Evolutionary conservation across 2,113 vertebrate species (phyloP), one percentile per base, ranked within the genome.

Genomic region (Jaculus jaculus): DNA sequence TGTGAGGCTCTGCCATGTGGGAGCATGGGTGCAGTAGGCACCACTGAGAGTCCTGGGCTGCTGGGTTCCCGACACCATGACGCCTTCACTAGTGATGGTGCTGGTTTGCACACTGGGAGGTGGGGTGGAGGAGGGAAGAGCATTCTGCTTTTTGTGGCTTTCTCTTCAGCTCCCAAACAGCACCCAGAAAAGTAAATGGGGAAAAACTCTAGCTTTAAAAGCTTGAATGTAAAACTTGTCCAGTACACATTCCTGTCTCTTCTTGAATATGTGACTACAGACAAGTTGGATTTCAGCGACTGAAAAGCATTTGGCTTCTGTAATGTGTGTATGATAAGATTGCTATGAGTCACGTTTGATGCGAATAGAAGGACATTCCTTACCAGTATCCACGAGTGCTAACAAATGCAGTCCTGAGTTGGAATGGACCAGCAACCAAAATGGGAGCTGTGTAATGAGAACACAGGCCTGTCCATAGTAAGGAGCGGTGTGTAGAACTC

Each of bases 321-420:
- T 60, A 20, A n/a, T 24, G 1, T 17, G 58, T 61, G 42, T 34
- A 18, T 61, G 1, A 6, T 23, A 7, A 47, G 39, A 16, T 23
- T n/a, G 2, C 71, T n/a, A 18, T 1, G 42, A 32, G 42, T 54
- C 63, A 7, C 32, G 9, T 75, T 28, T 15, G 58, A 3, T 7
- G 2, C 0, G 26, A 39, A n/a, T 34, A 4, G 13, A 2, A 34
- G 78, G 26, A 17, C 9, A 8, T 8, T 9, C 9, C 6, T 8
- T 9, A 3, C 20, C 21, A 20, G 5, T 60, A 0, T 81, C 42
- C 47, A 5, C 32, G 32, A 77, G 42, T 47, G 13, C n/a, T 61
- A 32, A 54, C 42, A 47, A 47, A 47, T 47, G 42, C 5, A 47
- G 42, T 47, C 42, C 61, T 37, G 73, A 63, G 26, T 13, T 42